Percentiles rank a stretch among this genome's conserved stretches.
Conservation (phyloP, 1,140 invertebrate species). For the Holcopasites calliopsidis region DNA sequence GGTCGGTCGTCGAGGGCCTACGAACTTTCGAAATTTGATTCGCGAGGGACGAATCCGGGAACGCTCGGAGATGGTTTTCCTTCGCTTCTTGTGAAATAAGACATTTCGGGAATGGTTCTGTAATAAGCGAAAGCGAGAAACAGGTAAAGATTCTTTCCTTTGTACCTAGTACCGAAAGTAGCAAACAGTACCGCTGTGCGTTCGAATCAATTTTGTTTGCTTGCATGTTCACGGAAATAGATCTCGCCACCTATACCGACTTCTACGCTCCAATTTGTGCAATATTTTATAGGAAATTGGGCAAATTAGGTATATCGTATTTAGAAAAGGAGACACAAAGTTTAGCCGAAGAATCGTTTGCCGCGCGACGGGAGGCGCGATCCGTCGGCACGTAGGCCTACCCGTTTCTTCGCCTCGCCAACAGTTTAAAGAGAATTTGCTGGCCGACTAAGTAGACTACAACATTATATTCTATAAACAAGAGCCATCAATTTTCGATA, state of each 20-base stretch:
- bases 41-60: background rate
- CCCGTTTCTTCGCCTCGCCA: background rate
- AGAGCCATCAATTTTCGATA: too few relatives aligned
- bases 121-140: background rate
- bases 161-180: background rate
- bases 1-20: conserved; percentile 2
- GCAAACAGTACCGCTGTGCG: too few relatives aligned
- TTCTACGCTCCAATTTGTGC: background rate
- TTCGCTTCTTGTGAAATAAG: background rate
- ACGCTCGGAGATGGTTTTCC: background rate
- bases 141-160: background rate
- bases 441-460: background rate
- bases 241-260: background rate
- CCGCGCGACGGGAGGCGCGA: conserved; percentile 63
- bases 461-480: background rate
- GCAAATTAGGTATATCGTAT: background rate
- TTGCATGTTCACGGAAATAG: background rate
- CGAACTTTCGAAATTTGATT: conserved; percentile 38
- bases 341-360: background rate
- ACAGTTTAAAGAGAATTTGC: conserved; percentile 16
- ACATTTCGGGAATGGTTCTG: too few relatives aligned
- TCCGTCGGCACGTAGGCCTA: conserved; percentile 62
- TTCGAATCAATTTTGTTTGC: background rate
- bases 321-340: background rate
- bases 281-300: background rate